Conservation (phyloP, 2,888 invertebrate genomes). For the Barypeithes pellucidus region DNA sequence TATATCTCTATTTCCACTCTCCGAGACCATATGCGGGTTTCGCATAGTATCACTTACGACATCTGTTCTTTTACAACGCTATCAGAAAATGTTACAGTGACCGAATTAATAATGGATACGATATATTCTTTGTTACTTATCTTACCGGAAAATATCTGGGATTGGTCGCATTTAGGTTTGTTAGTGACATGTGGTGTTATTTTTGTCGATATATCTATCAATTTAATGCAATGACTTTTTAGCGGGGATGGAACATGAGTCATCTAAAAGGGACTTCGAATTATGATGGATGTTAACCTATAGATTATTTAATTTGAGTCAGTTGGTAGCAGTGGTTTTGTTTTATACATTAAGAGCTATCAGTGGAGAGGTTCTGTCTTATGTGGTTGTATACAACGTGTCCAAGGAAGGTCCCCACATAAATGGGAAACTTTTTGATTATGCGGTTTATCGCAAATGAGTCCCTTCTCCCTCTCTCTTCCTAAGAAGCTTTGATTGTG, state of each 20-base stretch:
- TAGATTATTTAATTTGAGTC: background rate
- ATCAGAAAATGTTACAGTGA: conserved; percentile 19
- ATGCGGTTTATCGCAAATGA: too few species aligned
- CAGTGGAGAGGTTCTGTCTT: too few species aligned
- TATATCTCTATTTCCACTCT: conserved; percentile 23
- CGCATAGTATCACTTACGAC: conserved; percentile 35
- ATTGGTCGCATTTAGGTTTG: conserved; percentile 31
- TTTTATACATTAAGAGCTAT: too few species aligned
- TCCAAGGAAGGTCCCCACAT: too few species aligned
- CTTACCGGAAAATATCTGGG: conserved; percentile 30
- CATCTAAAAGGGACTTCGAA: conserved; percentile 22
- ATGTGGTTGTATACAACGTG: too few species aligned
- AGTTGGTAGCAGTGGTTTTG: too few species aligned
- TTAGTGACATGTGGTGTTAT: conserved; percentile 39
- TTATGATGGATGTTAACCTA: conserved; percentile 25
- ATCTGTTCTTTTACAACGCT: conserved; percentile 30
- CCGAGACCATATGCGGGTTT: conserved; percentile 28
- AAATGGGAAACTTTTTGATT: too few species aligned
- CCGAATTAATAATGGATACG: conserved; percentile 36
- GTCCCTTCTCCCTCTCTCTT: too few species aligned
- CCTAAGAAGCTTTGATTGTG: too few species aligned
- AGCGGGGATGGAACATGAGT: conserved; percentile 14
- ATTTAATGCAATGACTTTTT: conserved; percentile 4
- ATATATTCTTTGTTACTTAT: conserved; percentile 31
- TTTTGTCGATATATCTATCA: conserved; percentile 31